Percentiles rank a stretch among this genome's conserved stretches.
phyloP scores from a whole-genome alignment of 2,888 invertebrate species.

The Drosophila conformis region DNA sequence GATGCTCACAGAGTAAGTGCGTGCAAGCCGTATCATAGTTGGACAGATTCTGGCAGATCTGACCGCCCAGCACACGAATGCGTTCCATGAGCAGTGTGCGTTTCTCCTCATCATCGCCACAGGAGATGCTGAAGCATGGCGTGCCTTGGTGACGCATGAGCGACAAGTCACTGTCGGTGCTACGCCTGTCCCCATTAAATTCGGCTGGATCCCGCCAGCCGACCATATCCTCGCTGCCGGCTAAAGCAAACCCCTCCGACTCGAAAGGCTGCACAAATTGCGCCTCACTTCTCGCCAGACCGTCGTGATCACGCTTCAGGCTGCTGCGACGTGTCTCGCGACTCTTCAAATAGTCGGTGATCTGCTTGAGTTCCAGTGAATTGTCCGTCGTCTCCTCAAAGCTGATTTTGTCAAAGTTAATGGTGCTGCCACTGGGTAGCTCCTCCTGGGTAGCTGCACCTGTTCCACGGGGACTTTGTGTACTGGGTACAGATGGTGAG shows the following conservation, averaged over 20 bases:
- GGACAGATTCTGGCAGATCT: slow-evolving; percentile 80
- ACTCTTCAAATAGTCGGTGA: slow-evolving; percentile 82
- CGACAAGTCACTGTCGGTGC: slow-evolving; percentile 34
- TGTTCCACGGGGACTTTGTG: slow-evolving; percentile 65
- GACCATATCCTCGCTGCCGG: slow-evolving; percentile 87
- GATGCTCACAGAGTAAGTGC: slow-evolving; percentile 91
- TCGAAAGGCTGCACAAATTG: slow-evolving; percentile 81
- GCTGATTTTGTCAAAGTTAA: slow-evolving; percentile 83
- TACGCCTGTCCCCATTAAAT: slow-evolving; percentile 60
- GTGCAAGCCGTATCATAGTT: slow-evolving; percentile 88
- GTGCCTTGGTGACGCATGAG: slow-evolving; percentile 77
- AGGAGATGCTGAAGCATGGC: slow-evolving; percentile 83
- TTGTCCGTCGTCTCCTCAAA: slow-evolving; percentile 76
- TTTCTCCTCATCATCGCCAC: slow-evolving; percentile 75
- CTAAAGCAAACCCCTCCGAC: slow-evolving; percentile 79
- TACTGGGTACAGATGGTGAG: slow-evolving; percentile 66
- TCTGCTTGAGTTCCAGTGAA: slow-evolving; percentile 79
- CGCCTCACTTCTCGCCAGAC: slow-evolving; percentile 59
- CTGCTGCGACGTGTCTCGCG: slow-evolving; percentile 80
- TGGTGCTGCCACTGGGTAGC: slow-evolving; percentile 60
- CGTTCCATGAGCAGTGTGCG: slow-evolving; percentile 73
- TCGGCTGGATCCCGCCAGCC: slow-evolving; percentile 89
- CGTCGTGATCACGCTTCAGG: slow-evolving; percentile 66
- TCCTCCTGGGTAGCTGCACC: background rate
- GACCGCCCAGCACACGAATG: slow-evolving; percentile 75